Conservation (phyloP, 2,797 vertebrate genomes). For the Presbytis comata region DNA sequence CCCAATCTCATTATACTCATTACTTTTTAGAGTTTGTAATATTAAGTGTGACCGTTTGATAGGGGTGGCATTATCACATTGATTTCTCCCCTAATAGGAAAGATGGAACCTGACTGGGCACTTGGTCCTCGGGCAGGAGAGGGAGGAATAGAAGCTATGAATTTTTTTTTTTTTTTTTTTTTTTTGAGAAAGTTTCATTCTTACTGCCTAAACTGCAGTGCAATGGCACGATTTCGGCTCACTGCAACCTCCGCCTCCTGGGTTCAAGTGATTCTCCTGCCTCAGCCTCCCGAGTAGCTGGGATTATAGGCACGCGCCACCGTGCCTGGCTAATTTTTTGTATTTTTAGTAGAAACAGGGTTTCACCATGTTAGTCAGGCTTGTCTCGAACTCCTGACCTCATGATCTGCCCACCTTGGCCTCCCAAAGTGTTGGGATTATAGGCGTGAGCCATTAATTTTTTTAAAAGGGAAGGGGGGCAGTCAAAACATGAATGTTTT, state of each 20-base stretch:
- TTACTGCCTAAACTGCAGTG: not conserved
- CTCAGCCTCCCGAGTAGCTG: not conserved
- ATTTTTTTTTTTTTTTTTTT: not conserved
- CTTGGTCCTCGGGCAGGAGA: not conserved
- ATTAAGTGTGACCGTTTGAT: not conserved
- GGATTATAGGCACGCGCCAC: not conserved
- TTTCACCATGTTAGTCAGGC: not conserved
- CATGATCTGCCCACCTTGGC: not conserved
- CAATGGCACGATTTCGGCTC: not conserved
- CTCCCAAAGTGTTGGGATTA: not conserved
- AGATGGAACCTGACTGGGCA: not conserved
- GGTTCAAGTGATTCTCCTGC: not conserved
- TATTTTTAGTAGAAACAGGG: not conserved
- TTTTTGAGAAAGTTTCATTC: not conserved
- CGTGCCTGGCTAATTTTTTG: not conserved
- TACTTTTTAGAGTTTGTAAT: slow-evolving; percentile 5
- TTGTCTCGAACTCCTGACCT: not conserved
- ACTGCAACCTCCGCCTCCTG: not conserved
- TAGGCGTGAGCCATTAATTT: not conserved
- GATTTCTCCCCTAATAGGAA: not conserved
- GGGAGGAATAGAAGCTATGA: not conserved
- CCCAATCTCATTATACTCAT: not conserved
- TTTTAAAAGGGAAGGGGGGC: not conserved
- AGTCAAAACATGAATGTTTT: not conserved
- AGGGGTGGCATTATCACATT: not conserved